These are phyloP conservation scores for Phyllostomus hastatus DNA, from an alignment of 2,113 vertebrate species.

Conservation along the genomic window DNA sequence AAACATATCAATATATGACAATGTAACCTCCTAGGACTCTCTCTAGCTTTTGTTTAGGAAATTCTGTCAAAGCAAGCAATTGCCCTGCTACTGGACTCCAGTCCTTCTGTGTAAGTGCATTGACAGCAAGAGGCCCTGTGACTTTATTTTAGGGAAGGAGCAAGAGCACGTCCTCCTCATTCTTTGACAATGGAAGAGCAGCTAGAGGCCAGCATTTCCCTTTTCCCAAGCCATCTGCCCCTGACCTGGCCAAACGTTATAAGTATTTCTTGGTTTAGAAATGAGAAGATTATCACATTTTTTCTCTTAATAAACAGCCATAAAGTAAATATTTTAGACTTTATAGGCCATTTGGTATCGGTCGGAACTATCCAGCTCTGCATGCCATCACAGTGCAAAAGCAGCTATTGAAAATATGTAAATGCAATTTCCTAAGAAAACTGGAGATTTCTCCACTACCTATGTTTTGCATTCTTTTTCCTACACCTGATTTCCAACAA, in stretches of 20 bases:
- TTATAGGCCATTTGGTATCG: not conserved
- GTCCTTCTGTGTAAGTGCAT: not conserved
- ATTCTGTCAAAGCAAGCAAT: not conserved
- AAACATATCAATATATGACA: not conserved
- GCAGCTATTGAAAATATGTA: not conserved
- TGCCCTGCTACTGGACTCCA: not conserved
- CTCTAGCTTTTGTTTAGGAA: not conserved
- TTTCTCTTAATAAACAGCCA: not conserved
- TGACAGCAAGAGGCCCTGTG: not conserved
- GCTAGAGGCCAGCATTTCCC: not conserved
- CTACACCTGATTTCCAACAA: not conserved
- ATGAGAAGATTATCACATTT: not conserved
- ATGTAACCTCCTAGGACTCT: not conserved
- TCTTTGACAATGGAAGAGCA: not conserved
- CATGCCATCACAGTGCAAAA: not conserved
- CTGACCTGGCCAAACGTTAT: not conserved
- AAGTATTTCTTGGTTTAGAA: not conserved
- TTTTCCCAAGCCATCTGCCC: not conserved
- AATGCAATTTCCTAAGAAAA: not conserved
- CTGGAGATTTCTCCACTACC: not conserved
- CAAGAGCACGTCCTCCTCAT: not conserved
- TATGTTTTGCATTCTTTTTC: not conserved
- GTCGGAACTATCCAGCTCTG: not conserved
- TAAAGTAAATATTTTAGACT: not conserved
- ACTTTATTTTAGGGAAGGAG: not conserved